Evolutionary conservation across 2,888 invertebrate species (phyloP), one percentile per base, ranked within the genome.

Genomic region (Plagiodera versicolora): DNA sequence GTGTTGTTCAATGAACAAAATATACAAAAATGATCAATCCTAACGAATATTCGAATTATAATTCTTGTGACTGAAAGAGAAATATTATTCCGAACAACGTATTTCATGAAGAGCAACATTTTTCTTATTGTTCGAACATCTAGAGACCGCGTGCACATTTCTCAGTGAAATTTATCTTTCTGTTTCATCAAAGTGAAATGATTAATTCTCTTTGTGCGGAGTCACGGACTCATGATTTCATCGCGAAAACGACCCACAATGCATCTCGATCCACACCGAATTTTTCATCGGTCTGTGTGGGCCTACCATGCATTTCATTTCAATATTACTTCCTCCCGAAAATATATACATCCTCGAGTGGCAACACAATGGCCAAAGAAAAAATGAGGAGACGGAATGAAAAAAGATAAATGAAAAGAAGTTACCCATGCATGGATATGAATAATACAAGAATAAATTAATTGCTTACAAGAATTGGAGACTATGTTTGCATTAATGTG

Each of bases 331-430:
- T 56, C 48, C 45, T 45, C 44, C 56, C 55, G 58, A 62, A 62
- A 62, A 62, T 62, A n/a, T n/a, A n/a, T n/a, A 62, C 35, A 62
- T 62, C 58, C 58, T 58, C 62, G 46, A 44, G 50, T 56, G 58
- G 58, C 62, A 52, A 62, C 58, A 62, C 62, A 62, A 62, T 62
- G 62, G 55, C 17, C 46, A 24, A 49, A 18, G 39, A 49, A 24
- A 28, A 52, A 56, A 35, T n/a, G n/a, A 62, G 28, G 51, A 18
- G 45, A 58, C 20, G 17, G 39, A 14, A 39, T 6, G 9, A 32
- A 32, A 10, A 32, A 32, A 2, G 11, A 11, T 6, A 32, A 32
- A 39, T 3, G 11, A 14, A 39, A 14, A 2, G 39, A 14, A 39
- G 11, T 39, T 14, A 39, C 39, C 39, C 39, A 39, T 39, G 39